A percentile compares a stretch with the other conserved stretches of the same genome.
phyloP scores from a whole-genome alignment of 2,113 vertebrate genomes.

The Gadus macrocephalus region DNA sequence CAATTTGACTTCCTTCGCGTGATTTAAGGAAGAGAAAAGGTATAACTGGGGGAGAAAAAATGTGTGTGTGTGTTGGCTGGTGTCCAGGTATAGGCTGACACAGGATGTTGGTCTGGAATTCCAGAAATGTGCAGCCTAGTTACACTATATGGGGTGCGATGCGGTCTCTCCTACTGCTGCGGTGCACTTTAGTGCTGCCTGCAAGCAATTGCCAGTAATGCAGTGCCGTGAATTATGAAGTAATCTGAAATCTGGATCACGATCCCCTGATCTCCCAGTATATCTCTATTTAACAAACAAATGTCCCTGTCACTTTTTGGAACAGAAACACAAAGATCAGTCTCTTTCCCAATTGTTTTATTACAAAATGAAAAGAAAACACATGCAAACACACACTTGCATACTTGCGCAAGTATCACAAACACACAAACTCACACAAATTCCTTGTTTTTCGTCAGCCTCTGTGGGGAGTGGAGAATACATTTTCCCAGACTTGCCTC shows the following conservation, averaged over 20 bases:
- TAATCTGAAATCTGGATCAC: constrained; percentile 22
- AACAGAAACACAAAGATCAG: not conserved
- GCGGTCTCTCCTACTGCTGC: constrained; percentile 44
- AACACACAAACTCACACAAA: not conserved
- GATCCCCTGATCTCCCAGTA: constrained; percentile 21
- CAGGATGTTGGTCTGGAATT: constrained; percentile 73
- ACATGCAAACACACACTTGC: too few species aligned
- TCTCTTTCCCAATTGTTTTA: too few species aligned
- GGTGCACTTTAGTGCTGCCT: constrained; percentile 41
- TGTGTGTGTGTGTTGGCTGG: constrained; percentile 49
- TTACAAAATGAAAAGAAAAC: too few species aligned
- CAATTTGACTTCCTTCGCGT: too few species aligned
- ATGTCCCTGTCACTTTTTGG: constrained; percentile 13
- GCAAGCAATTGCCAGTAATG: constrained; percentile 23
- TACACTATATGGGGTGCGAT: constrained; percentile 51
- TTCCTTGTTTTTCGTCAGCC: constrained; percentile 9
- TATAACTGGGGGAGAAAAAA: constrained; percentile 6
- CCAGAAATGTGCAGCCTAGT: constrained; percentile 71
- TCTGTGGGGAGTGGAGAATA: constrained; percentile 27
- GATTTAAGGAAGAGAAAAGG: too few species aligned
- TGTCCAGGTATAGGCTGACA: constrained; percentile 66
- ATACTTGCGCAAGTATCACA: too few species aligned
- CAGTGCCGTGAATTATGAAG: constrained; percentile 29
- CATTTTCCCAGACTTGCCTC: constrained; percentile 44
- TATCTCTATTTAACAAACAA: not conserved